These are phyloP conservation scores for Melanotaenia parkinsoni DNA, from an alignment of 2,797 vertebrate species.

Conservation along the genomic window DNA sequence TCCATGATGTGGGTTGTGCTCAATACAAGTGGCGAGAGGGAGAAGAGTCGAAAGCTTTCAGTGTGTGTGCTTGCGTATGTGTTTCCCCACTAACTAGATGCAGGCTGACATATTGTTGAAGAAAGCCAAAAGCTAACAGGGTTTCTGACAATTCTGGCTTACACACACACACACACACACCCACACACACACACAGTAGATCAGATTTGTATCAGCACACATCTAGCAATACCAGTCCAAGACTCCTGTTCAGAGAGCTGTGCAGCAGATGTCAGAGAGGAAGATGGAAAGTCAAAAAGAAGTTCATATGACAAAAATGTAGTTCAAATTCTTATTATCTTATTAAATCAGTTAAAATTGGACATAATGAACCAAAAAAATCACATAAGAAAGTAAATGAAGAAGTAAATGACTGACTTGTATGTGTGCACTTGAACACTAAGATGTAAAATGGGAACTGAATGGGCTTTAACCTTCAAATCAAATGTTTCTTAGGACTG, in stretches of 20 bases:
- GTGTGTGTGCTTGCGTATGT: slow-evolving; percentile 42
- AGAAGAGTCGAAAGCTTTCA: slow-evolving; percentile 63
- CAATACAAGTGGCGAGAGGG: slow-evolving; percentile 77
- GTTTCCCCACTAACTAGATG: slow-evolving; percentile 69
- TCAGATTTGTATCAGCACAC: slow-evolving; percentile 63
- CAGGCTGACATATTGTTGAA: slow-evolving; percentile 65
- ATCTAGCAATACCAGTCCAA: slow-evolving; percentile 41
- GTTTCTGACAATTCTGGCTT: slow-evolving; percentile 80
- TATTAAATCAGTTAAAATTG: neutral
- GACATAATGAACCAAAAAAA: neutral
- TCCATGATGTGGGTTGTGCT: slow-evolving; percentile 91
- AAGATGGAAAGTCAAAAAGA: neutral
- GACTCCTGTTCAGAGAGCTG: slow-evolving; percentile 67
- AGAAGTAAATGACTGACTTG: neutral
- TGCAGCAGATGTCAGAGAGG: slow-evolving; percentile 63
- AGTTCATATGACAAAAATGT: neutral
- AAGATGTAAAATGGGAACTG: neutral
- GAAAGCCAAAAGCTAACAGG: slow-evolving; percentile 84
- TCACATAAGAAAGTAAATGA: neutral
- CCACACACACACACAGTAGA: slow-evolving; percentile 36
- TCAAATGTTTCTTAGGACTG: slow-evolving; percentile 38
- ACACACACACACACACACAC: slow-evolving; percentile 13
- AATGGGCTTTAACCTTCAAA: neutral
- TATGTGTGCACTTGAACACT: neutral
- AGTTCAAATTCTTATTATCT: neutral